A percentile compares a stretch with the other conserved stretches of the same genome.
Evolutionary conservation across 2,113 vertebrate genomes (phyloP).

Genomic region (Hemiscyllium ocellatum): DNA sequence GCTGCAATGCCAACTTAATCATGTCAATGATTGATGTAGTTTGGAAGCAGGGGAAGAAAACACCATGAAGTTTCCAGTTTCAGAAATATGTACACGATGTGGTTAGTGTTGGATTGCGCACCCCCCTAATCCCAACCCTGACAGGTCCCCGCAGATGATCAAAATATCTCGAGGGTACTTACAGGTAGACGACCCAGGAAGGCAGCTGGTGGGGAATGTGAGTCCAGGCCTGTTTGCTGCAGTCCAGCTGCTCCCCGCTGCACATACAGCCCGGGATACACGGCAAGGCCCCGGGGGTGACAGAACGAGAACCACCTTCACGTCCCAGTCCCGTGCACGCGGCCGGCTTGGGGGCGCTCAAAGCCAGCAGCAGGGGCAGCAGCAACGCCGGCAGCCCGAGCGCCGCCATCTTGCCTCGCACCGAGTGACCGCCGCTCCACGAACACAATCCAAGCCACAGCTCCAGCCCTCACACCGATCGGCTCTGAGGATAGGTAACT

Average conservation of each 20-base stretch:
- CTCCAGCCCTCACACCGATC: neutral
- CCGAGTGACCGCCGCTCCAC: neutral
- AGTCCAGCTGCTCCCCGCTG: conserved; percentile 65
- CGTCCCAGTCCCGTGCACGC: neutral
- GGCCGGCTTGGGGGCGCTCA: conserved; percentile 42
- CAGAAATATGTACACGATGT: neutral
- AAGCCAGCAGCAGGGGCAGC: conserved; percentile 36
- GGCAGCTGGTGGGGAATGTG: conserved; percentile 69
- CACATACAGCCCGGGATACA: conserved; percentile 75
- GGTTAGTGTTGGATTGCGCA: neutral
- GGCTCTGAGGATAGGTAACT: neutral
- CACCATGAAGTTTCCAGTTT: neutral
- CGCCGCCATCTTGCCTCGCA: conserved; percentile 26
- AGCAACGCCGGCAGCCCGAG: conserved; percentile 40
- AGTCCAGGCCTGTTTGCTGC: conserved; percentile 63
- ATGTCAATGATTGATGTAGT: neutral
- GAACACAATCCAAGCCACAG: neutral
- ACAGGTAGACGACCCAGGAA: conserved; percentile 74
- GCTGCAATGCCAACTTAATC: neutral
- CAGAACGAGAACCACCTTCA: neutral
- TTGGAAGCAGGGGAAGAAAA: neutral
- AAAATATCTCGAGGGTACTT: conserved; percentile 53
- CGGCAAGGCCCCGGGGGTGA: conserved; percentile 44
- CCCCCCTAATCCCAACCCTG: neutral
- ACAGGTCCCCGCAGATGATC: neutral